A percentile compares a stretch with the other conserved stretches of the same genome.
These are phyloP conservation scores for Eugnorisma glareosa DNA, from an alignment of 2,888 invertebrate genomes.

Conservation along the genomic window DNA sequence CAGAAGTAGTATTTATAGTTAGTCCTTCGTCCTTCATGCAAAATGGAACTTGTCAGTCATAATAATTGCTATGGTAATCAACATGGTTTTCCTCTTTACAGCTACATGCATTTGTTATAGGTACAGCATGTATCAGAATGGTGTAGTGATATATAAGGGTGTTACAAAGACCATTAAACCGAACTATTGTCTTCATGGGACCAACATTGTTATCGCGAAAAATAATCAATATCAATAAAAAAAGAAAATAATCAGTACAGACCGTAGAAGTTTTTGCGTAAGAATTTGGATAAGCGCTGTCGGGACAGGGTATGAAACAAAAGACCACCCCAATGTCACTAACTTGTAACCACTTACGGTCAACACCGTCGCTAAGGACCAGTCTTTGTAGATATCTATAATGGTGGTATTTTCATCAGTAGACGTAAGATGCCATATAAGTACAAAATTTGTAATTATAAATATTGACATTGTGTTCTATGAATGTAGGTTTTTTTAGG, in stretches of 20 bases:
- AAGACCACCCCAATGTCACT: not conserved
- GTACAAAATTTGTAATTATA: not conserved
- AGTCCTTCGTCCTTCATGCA: slow-evolving; percentile 5
- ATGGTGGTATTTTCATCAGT: not conserved
- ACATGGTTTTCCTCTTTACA: not conserved
- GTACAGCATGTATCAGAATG: not conserved
- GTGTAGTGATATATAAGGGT: not conserved
- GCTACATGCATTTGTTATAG: not conserved
- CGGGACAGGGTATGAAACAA: not conserved
- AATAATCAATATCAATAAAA: too few relatives aligned
- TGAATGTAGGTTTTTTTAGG: not conserved
- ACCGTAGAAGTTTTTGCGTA: not conserved
- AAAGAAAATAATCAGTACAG: too few relatives aligned
- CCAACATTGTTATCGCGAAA: not conserved
- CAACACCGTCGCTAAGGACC: not conserved
- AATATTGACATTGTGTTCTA: slow-evolving; percentile 6
- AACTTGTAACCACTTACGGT: not conserved
- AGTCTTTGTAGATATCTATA: not conserved
- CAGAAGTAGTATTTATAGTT: slow-evolving; percentile 6
- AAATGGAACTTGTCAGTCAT: slow-evolving; percentile 10
- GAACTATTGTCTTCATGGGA: not conserved
- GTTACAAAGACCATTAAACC: not conserved
- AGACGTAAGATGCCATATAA: too few relatives aligned
- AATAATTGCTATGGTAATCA: slow-evolving; percentile 11
- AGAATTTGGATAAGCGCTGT: not conserved